Base-by-base conservation (phyloP, 2,888 invertebrate species). In the Busseola fusca region DNA sequence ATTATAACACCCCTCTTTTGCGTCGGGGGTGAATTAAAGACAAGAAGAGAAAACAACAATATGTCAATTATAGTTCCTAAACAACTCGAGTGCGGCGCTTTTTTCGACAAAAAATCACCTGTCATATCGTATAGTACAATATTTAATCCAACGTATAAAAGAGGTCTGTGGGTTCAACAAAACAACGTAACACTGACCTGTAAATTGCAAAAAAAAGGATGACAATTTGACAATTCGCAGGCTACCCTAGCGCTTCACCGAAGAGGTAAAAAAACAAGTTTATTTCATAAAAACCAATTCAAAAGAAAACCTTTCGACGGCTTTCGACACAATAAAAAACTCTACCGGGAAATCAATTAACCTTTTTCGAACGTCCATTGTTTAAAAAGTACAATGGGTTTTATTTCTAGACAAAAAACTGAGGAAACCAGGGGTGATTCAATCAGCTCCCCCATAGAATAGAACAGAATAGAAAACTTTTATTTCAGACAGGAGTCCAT, bases 331-430 rank as follows among this genome's bases (percentile, higher is more conserved):
- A 18, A 37, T 34, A 4, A 45, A 78, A 42, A 54, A 59, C 10
- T 48, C 16, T 60, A 59, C 56, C 63, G 69, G 66, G 27, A 80
- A 82, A 69, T 79, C 80, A 82, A 80, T 80, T 80, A 79, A 82
- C 80, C 79, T 74, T 80, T 82, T 82, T 40, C 54, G 48, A 73
- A 45, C 40, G 37, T 37, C 65, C 34, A 66, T 82, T 80, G 80
- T 82, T 74, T 69, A 69, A 78, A 64, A 67, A 82, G 78, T 60
- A 80, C 79, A 80, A 80, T 74, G 25, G 74, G 30, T 50, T 79
- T 69, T 64, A 69, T 73, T 69, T 42, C 34, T 18, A 58, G 54
- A 79, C 69, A 67, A 78, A 79, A 68, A 72, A 69, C 45, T 52
- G 45, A 42, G 34, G 34, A 34, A 34, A 34, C 34, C 34, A 7